Conservation (phyloP, 2,113 vertebrate genomes). For the Balaeniceps rex region DNA sequence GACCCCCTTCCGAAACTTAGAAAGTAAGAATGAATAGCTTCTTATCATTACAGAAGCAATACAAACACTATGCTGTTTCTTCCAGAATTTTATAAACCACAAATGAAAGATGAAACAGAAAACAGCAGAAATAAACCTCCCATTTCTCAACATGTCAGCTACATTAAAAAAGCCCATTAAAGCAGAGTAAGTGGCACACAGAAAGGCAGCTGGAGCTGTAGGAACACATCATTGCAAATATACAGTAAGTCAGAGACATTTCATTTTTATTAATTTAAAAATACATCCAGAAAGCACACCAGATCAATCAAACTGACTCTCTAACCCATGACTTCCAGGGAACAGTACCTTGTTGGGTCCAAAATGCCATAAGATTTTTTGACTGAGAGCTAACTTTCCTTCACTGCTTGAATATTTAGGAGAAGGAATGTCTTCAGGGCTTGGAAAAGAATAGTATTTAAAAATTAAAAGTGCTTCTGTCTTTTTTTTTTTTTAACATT, state of each 20-base stretch:
- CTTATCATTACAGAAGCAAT: not conserved
- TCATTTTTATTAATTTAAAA: slow-evolving; percentile 18
- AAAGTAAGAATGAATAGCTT: not conserved
- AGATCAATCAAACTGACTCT: not conserved
- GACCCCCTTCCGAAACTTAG: not conserved
- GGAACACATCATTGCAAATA: not conserved
- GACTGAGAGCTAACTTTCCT: not conserved
- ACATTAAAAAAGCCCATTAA: not conserved
- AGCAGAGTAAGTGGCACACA: not conserved
- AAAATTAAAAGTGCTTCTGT: not conserved
- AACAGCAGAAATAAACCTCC: not conserved
- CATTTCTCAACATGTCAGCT: slow-evolving; percentile 4
- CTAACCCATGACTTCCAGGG: not conserved
- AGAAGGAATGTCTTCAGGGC: not conserved
- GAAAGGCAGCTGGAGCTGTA: not conserved
- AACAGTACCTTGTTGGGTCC: not conserved
- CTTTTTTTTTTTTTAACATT: not conserved
- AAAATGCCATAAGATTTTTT: not conserved
- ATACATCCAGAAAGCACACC: not conserved
- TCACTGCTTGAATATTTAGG: not conserved
- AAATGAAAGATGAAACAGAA: slow-evolving; percentile 4
- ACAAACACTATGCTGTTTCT: not conserved
- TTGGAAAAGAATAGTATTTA: not conserved
- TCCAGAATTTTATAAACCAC: not conserved
- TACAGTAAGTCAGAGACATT: not conserved